A percentile compares a stretch with the other conserved stretches of the same genome.
Conservation (phyloP, 2,888 invertebrate species). For the Ophion obscuratus region DNA sequence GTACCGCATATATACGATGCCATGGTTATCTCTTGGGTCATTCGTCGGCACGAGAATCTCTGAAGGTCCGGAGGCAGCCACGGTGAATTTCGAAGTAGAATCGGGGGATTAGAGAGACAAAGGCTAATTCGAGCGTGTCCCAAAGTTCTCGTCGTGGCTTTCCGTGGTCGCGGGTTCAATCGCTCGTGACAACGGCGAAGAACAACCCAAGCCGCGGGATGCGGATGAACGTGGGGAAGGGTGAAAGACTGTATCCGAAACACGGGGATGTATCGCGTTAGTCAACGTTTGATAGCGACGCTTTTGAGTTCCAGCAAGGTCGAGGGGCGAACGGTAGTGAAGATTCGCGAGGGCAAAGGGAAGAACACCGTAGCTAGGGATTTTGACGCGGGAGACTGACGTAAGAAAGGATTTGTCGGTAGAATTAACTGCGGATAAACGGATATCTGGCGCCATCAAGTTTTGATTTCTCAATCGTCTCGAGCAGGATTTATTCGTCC, state of each 20-base stretch:
- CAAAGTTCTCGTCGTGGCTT: conserved; percentile 60
- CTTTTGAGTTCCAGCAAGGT: neutral
- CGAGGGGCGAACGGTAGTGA: neutral
- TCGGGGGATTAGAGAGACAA: conserved; percentile 62
- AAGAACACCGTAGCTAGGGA: neutral
- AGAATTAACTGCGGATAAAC: neutral
- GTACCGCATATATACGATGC: conserved; percentile 24
- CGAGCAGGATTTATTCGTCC: neutral
- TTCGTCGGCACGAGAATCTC: conserved; percentile 51
- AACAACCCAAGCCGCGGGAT: conserved; percentile 20
- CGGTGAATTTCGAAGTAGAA: conserved; percentile 51
- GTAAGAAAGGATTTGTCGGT: neutral
- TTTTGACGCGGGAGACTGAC: neutral
- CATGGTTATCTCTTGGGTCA: conserved; percentile 48
- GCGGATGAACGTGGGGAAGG: conserved; percentile 19
- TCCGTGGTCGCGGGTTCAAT: conserved; percentile 57
- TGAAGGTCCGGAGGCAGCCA: conserved; percentile 23
- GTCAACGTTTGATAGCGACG: conserved; percentile 6
- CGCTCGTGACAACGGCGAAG: conserved; percentile 52
- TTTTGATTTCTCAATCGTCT: neutral
- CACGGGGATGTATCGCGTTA: conserved; percentile 8
- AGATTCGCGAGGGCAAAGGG: neutral
- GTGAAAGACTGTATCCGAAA: neutral
- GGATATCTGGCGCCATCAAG: neutral
- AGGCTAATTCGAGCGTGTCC: conserved; percentile 64